Evolutionary conservation across 2,113 vertebrate species (phyloP), one percentile per base, ranked within the genome.

Genomic region (Hippolais icterina): DNA sequence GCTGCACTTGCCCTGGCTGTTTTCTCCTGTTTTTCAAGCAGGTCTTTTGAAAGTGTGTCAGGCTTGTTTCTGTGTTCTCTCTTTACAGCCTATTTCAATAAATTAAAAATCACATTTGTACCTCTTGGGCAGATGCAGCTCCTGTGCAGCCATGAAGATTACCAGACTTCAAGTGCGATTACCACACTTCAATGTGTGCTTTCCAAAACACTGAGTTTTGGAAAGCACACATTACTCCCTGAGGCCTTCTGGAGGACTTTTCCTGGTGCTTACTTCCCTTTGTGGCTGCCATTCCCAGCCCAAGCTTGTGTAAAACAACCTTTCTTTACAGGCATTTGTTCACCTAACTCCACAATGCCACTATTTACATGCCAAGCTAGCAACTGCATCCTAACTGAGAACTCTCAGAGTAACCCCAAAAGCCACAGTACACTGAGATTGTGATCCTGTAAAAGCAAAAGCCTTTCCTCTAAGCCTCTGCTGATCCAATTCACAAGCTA

Each of bases 381-480:
- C 44, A 87, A 22, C 15, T 22, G 4, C 23, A 25, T 17, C 21
- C 71, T 64, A 50, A 37, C 31, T 47, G 31, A 64, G 56, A 83
- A 27, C 17, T 7, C 79, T 61, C 52, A 27, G 42, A 53, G 59
- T 9, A 59, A 49, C 37, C 35, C 50, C 16, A 2, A 66, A 59
- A 84, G 8, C 5, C 31, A 18, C 37, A 69, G 33, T 2, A 8
- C 25, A 37, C 9, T 0, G 0, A 77, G 35, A 44, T 0, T 11
- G 50, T 14, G n/a, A 50, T 46, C 57, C 33, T 65, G 9, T 9
- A 69, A 83, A 83, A 83, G 18, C 12, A 39, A 76, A 81, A 86
- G 12, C 39, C 24, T 65, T 83, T 89, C 47, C 47, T 84, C 23
- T 15, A 21, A 24, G 5, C 31, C 47, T 66, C 47, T 59, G 24